phyloP scores from a whole-genome alignment of 2,888 invertebrate species.

The Nymphalis urticae region DNA sequence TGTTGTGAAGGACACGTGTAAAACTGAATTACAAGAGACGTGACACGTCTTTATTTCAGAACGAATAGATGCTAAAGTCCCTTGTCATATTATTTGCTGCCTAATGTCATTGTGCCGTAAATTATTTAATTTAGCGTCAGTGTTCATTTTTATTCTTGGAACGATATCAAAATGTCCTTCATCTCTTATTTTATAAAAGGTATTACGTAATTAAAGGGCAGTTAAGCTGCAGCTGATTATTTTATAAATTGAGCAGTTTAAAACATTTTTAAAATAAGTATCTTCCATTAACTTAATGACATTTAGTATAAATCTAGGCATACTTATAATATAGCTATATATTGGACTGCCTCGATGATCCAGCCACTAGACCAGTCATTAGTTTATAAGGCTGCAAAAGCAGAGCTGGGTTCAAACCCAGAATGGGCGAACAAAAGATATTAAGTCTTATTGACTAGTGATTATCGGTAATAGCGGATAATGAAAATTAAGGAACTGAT shows the following conservation, averaged over 20 bases:
- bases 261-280: not conserved
- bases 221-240: not conserved
- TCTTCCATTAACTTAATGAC: too few relatives aligned
- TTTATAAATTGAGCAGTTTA: not conserved
- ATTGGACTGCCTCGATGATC: too few relatives aligned
- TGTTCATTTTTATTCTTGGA: conserved; percentile 17
- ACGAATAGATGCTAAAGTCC: not conserved
- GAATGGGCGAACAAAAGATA: too few relatives aligned
- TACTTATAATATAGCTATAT: too few relatives aligned
- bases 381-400: too few relatives aligned
- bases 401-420: too few relatives aligned
- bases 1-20: conserved; percentile 3
- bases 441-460: too few relatives aligned
- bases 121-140: conserved; percentile 6
- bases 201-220: conserved; percentile 1
- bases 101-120: conserved; percentile 15
- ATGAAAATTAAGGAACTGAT: too few relatives aligned
- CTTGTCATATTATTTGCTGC: conserved; percentile 2
- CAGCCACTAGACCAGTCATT: too few relatives aligned
- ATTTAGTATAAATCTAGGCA: too few relatives aligned
- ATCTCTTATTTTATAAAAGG: not conserved
- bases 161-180: conserved; percentile 17
- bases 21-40: not conserved
- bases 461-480: too few relatives aligned
- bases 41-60: not conserved